Base-by-base conservation (phyloP, 2,113 vertebrate species). In the Chlamydotis undulata region DNA sequence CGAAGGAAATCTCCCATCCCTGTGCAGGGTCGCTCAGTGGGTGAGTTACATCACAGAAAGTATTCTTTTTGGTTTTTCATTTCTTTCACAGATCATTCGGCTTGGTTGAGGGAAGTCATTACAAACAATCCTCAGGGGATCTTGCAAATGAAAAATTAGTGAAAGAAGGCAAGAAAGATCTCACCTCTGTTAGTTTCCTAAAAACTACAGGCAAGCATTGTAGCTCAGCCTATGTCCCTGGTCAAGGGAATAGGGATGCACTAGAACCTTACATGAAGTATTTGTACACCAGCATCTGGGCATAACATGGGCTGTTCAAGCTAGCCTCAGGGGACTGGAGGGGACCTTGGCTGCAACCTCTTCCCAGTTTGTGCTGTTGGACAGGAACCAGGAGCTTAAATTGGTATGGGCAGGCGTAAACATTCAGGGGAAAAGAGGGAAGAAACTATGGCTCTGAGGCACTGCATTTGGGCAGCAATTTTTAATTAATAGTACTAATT, bases 81-180 rank as follows among this genome's bases (percentile, higher is more conserved):
- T 85, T 75, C 65, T 92, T 78, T 75, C 39, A 45, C 25, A 39
- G 74, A 70, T 43, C 43, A 26, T 35, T 71, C 64, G 39, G 45
- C 41, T 43, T 6, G 41, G 69, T 45, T 73, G 67, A 87, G n/a
- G 22, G 33, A 19, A 89, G 31, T 28, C 16, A 31, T 83, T 81
- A 60, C 52, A 69, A 64, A 53, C 22, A 87, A 33, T 47, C 11
- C 53, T 92, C 65, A 49, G 68, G 76, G 87, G 43, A 53, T 60
- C 29, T 79, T 0, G 0, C 29, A 57, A 29, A n/a, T 0, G 0
- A 55, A 63, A 75, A 28, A 59, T 53, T 14, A 31, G 22, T 45
- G 49, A 53, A 80, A 56, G 18, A 56, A 28, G 15, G 13, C 24
- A 41, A 75, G 67, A 52, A 76, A 77, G 60, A 47, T 69, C 19